Evolutionary conservation across 1,140 invertebrate species (phyloP), one percentile per base, ranked within the genome.

Genomic region (Anagrus nilaparvatae): DNA sequence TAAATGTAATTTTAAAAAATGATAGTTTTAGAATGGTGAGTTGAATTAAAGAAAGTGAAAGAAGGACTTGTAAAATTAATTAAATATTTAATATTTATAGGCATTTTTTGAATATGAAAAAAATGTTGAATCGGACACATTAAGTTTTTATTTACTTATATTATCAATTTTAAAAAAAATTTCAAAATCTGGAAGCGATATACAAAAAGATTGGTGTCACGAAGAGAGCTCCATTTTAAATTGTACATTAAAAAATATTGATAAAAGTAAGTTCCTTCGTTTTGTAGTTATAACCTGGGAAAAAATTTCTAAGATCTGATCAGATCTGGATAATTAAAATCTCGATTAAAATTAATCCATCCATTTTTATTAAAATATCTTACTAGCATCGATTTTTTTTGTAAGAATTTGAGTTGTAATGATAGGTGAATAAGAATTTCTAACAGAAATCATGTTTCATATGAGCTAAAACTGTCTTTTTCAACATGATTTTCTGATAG

Each of bases 111-210:
- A 54, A 5, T 55, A 53, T 18, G 43, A 49, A 19, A 47, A 30
- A 20, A 43, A 46, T 14, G 19, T 39, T 2, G 12, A 43, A 5
- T 18, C 44, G 17, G 32, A 59, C 18, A 20, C 19, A 16, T 36
- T 61, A 13, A 52, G 52, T 27, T 65, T 61, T 24, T 52, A 63
- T 48, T 48, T 64, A 27, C 34, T 63, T 18, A 54, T 54, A 16
- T 34, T 66, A 18, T 42, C 41, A 19, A 44, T 65, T 9, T 47
- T 65, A 17, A 61, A 53, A 27, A 53, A 56, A 42, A 36, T 66
- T 14, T 45, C 49, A 3, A 18, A n/a, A 18, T 50, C 47, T n/a
- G 29, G 53, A 2, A 50, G 49, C 19, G 49, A 56, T 20, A 23
- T 35, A 0, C 44, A 49, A 9, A 48, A 29, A 16, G 42, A 46